Base-by-base conservation (phyloP, 2,113 vertebrate species). In the Nansenia antarctica region DNA sequence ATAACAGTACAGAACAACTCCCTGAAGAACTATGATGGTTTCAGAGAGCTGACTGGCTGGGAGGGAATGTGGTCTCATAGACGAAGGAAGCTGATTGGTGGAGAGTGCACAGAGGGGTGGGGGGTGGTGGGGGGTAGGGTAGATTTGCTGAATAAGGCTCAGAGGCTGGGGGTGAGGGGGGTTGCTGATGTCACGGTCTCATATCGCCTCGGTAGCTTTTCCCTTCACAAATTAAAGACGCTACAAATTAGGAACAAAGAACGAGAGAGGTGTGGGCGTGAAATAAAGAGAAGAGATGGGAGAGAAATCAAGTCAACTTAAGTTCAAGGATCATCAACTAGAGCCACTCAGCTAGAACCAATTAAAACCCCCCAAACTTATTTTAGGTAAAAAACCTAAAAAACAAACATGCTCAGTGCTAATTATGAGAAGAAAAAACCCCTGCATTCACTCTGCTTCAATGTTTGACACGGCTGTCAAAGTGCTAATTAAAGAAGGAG, bases 381-480 rank as follows among this genome's bases (percentile, higher is more conserved):
- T n/a, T 53, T 53, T 22, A 20, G 49, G 49, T 9, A 1, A 53
- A 53, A 24, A 53, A 53, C 20, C 6, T 15, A 39, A 15, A 42
- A 42, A n/a, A n/a, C n/a, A n/a, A n/a, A n/a, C n/a, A n/a, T n/a
- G n/a, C n/a, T n/a, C n/a, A n/a, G n/a, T 24, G 49, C 24, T 53
- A 53, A 53, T 53, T 53, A 22, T 6, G 49, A 24, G 49, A 53
- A 26, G 7, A 53, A 9, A 9, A 20, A 24, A 24, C n/a, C n/a
- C n/a, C n/a, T 22, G n/a, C 5, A 24, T 53, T 53, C 20, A 24
- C 20, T n/a, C n/a, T n/a, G 67, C 70, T 76, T 70, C 65, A 55
- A 87, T 86, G 80, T 81, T 77, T 86, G 81, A 74, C 70, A 76
- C 81, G 78, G 82, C 77, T 78, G 79, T 81, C 80, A 74, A 74